A percentile compares a stretch with the other conserved stretches of the same genome.
These are phyloP conservation scores for Dyspetes luteomarginatus DNA, from an alignment of 2,888 invertebrate species.

Conservation along the genomic window DNA sequence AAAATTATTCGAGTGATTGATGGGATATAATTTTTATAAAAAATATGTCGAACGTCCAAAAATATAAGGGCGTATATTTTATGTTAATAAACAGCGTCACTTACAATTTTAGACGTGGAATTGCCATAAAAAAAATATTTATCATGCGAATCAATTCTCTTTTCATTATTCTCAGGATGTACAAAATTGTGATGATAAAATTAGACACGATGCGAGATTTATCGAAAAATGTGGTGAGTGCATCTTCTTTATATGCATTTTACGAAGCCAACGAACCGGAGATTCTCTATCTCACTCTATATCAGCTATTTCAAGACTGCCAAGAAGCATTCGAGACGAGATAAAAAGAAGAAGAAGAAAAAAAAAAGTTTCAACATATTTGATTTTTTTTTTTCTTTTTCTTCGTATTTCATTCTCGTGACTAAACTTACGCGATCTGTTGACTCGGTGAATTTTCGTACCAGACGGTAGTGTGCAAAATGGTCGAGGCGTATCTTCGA, in stretches of 20 bases:
- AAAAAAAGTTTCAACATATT: background rate
- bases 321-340: background rate
- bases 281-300: background rate
- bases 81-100: no score
- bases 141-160: no score
- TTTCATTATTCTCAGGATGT: constrained; percentile 4
- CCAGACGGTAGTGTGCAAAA: constrained; percentile 91
- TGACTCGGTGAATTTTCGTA: constrained; percentile 86
- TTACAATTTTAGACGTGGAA: no score
- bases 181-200: constrained; percentile 25
- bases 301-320: constrained; percentile 41
- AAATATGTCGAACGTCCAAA: no score
- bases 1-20: no score
- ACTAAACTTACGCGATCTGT: constrained; percentile 74
- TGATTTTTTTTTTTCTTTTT: background rate
- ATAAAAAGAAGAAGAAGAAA: background rate
- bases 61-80: no score
- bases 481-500: constrained; percentile 91
- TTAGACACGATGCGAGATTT: constrained; percentile 45
- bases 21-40: no score
- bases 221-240: constrained; percentile 13
- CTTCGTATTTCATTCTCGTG: background rate
- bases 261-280: constrained; percentile 51
- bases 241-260: constrained; percentile 16
- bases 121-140: no score